Evolutionary conservation across 2,797 vertebrate species (phyloP), one percentile per base, ranked within the genome.

Genomic region (Gadopsis marmoratus): DNA sequence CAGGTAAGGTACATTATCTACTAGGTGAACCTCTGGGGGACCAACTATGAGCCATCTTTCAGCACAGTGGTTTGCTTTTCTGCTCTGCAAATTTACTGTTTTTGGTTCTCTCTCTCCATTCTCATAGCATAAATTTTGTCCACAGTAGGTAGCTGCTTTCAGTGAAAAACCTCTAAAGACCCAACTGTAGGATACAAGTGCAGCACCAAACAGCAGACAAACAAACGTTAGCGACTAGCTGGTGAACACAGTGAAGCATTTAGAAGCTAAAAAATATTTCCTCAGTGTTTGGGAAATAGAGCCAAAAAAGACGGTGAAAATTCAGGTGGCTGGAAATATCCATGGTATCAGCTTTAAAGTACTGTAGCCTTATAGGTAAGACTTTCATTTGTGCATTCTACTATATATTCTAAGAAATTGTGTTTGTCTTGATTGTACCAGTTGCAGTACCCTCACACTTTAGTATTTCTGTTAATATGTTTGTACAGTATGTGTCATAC

Each of bases 71-170:
- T 70, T 72, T 37, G 23, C 4, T 54, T 54, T 58, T 56, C 50
- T 26, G 9, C n/a, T 61, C 41, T 26, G 21, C 23, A 54, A 23
- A 35, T 71, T 48, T 23, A 45, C 48, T 56, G 8, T 56, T 65
- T 39, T 64, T 65, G 21, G 23, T 61, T 17, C 12, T 14, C 1
- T 17, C n/a, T 64, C 37, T 26, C 53, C 0, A 3, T 45, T 51
- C 23, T 17, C 39, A 48, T 7, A 45, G 29, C 12, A 5, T 43
- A 3, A 23, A 7, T 51, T 43, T 43, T 11, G 33, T 58, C 62
- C 14, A 39, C n/a, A 39, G 16, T 50, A 37, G 16, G 54, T 16
- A 31, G n/a, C 31, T 76, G n/a, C 62, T 61, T 71, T 48, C 41
- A 26, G n/a, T 50, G 0, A 58, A 39, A 69, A 35, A 45, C 11